Percentiles rank a stretch among this genome's conserved stretches.
These are phyloP conservation scores for Galaxias olidus DNA, from an alignment of 2,797 vertebrate genomes.

Conservation along the genomic window DNA sequence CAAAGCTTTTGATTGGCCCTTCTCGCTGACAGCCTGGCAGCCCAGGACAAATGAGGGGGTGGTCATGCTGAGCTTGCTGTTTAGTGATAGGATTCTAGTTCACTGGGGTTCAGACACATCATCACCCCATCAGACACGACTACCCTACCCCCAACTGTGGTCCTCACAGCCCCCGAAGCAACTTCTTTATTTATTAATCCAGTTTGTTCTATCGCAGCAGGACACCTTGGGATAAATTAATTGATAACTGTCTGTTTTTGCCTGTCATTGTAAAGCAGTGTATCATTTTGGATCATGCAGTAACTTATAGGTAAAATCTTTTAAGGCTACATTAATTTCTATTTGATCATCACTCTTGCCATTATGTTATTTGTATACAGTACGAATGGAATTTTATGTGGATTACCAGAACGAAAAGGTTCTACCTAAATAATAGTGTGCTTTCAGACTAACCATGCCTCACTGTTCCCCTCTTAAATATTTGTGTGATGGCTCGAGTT, in stretches of 20 bases:
- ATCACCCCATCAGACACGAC: neutral
- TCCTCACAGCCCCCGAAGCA: slow-evolving; percentile 31
- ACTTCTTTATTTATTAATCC: slow-evolving; percentile 53
- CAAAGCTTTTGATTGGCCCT: neutral
- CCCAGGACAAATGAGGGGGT: neutral
- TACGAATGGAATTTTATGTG: too few relatives aligned
- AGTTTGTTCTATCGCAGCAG: slow-evolving; percentile 40
- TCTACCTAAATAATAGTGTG: too few relatives aligned
- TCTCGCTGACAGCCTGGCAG: slow-evolving; percentile 1
- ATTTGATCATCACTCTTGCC: neutral
- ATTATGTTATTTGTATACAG: too few relatives aligned
- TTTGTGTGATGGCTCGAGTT: too few relatives aligned
- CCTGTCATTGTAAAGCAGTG: slow-evolving; percentile 7
- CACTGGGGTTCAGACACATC: neutral
- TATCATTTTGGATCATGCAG: neutral
- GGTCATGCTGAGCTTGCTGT: slow-evolving; percentile 13
- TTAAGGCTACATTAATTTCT: neutral
- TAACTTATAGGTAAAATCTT: neutral
- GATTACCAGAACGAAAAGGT: too few relatives aligned
- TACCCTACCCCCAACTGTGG: slow-evolving; percentile 8
- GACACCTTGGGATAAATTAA: slow-evolving; percentile 37
- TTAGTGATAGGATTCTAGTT: slow-evolving; percentile 28
- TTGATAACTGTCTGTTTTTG: slow-evolving; percentile 19
- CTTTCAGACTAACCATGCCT: too few relatives aligned
- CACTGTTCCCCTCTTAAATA: too few relatives aligned